Evolutionary conservation across 2,113 vertebrate genomes (phyloP), one percentile per base, ranked within the genome.

Genomic region (Diadophis punctatus): DNA sequence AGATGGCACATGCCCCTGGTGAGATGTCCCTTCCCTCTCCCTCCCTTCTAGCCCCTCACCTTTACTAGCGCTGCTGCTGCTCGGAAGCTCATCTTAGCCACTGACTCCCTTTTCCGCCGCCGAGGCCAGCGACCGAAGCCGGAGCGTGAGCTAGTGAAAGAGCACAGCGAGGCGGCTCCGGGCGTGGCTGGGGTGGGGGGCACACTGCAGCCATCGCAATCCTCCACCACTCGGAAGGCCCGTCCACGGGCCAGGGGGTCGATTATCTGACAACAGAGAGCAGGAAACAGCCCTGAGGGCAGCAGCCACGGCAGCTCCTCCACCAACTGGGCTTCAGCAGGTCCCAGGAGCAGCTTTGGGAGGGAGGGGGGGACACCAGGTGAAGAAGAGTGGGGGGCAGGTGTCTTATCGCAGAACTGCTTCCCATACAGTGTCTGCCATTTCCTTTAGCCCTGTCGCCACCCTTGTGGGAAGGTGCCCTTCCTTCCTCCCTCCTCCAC

Each of bases 11-110:
- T 16, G 30, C 12, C 30, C 86, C 48, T 18, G 48, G 9, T 0
- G 27, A 49, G 4, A 12, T 27, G 23, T 12, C 25, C 46, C 14
- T 30, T 48, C 46, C 85, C 86, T 14, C 30, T 34, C 60, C 48
- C 12, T 68, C 60, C 48, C 87, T 7, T 7, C 27, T 16, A 22
- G 30, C 7, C 80, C 46, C 1, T 63, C 95, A 97, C 99, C 98
- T 99, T 99, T 94, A 99, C 98, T 53, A 99, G 96, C 0, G 99
- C 99, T 0, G 99, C 99, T 0, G 99, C 99, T 0, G 99, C 99
- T 91, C 99, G 98, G 97, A 99, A 99, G 95, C 99, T 99, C 99
- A 99, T 99, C 95, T 99, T 99, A 93, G 99, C 99, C 84, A 99
- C 99, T 0, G 99, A 99, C 91, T 99, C 99, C 1, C 99, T 98